Base-by-base conservation (phyloP, 2,888 invertebrate genomes). In the Portevinia maculata region DNA sequence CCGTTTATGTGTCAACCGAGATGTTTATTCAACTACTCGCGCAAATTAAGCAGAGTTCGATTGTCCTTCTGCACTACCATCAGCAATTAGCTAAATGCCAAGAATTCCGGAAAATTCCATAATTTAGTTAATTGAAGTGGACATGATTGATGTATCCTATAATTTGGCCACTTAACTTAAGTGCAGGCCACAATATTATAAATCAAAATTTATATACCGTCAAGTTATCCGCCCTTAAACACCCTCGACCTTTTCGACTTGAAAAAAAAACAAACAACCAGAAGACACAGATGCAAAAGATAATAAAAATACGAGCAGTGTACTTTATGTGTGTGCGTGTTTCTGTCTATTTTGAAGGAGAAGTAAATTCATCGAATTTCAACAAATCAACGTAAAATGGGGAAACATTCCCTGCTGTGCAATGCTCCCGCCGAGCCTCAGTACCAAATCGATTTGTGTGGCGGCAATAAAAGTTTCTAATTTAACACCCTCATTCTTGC, bases 371-470 rank as follows among this genome's bases (percentile, higher is more conserved):
- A 71, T 65, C 46, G 76, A 76, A 75, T 65, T 81, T 59, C 70
- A 65, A 81, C 81, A 81, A 81, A 81, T 81, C 81, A 81, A 81
- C 64, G 44, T 44, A 81, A 75, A 75, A 62, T 75, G 65, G 76
- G 57, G 50, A 75, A 81, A 70, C 65, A 65, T 4, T 15, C 8
- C 48, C 41, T 57, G 55, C 32, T 11, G 8, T 32, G 15, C 17
- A 7, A n/a, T 60, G 9, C 24, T 19, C 9, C 50, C 53, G 1
- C 41, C 41, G 34, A 65, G 41, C 71, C 53, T 55, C 65, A 83
- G 69, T 69, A 70, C 75, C 67, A 78, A 78, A 83, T 83, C 83
- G 83, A 83, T 83, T 83, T 83, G 76, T 83, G 76, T 83, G 65
- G 71, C 65, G 71, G 78, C 76, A 83, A 78, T 78, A 78, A 76